phyloP scores from a whole-genome alignment of 2,113 vertebrate genomes.

The Cheilinus undulatus region DNA sequence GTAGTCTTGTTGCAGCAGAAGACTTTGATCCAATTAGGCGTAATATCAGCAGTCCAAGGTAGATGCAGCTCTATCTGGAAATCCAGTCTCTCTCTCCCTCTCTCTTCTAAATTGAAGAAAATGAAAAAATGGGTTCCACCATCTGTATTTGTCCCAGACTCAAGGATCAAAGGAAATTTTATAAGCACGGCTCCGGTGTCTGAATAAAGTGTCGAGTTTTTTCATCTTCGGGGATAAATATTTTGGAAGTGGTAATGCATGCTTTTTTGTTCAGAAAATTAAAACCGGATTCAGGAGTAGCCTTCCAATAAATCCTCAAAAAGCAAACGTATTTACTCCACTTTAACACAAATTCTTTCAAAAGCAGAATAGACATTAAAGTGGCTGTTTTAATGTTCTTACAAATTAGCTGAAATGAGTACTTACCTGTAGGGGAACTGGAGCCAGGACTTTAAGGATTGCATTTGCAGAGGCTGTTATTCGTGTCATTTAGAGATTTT shows the following conservation, averaged over 20 bases:
- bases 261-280: conserved; percentile 9
- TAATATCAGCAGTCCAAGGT: conserved; percentile 55
- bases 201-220: conserved; percentile 21
- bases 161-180: conserved; percentile 57
- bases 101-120: conserved; percentile 52
- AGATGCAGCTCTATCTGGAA: conserved; percentile 42
- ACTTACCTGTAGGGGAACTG: background rate
- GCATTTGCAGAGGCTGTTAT: conserved; percentile 15
- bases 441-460: conserved; percentile 13
- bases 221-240: conserved; percentile 21
- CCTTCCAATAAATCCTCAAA: conserved; percentile 11
- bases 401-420: background rate
- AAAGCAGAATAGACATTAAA: conserved; percentile 1
- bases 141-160: conserved; percentile 60
- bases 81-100: conserved; percentile 38
- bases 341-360: background rate
- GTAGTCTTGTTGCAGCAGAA: conserved; percentile 45
- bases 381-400: background rate
- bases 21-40: conserved; percentile 73
- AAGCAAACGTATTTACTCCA: background rate
- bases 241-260: conserved; percentile 12
- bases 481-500: conserved; percentile 14
- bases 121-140: conserved; percentile 58
- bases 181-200: conserved; percentile 24
- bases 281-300: conserved; percentile 14